phyloP scores from a whole-genome alignment of 2,797 vertebrate genomes.

The Protonibea diacanthus region DNA sequence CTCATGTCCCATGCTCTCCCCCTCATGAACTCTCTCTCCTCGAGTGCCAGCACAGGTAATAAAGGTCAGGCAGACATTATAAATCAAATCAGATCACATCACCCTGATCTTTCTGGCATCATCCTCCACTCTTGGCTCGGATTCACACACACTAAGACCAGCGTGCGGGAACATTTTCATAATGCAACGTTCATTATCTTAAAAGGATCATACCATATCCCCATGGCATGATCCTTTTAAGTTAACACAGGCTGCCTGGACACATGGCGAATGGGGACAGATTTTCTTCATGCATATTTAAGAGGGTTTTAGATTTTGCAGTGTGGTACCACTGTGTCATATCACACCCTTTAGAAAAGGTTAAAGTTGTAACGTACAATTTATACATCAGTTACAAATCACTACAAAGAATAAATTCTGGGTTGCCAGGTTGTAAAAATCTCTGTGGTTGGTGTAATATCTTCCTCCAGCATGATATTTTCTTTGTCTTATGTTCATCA shows the following conservation, averaged over 20 bases:
- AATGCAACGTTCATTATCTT: slow-evolving; percentile 66
- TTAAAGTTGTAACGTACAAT: slow-evolving; percentile 20
- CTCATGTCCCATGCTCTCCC: slow-evolving; percentile 12
- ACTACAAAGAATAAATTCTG: slow-evolving; percentile 14
- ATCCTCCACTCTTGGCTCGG: slow-evolving; percentile 53
- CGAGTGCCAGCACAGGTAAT: slow-evolving; percentile 72
- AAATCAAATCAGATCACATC: slow-evolving; percentile 81
- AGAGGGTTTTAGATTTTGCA: slow-evolving; percentile 15
- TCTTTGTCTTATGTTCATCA: neutral
- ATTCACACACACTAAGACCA: slow-evolving; percentile 49
- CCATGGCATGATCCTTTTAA: too few species aligned
- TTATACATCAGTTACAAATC: slow-evolving; percentile 14
- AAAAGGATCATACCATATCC: slow-evolving; percentile 54
- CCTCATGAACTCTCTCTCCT: slow-evolving; percentile 48
- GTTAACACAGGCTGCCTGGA: slow-evolving; percentile 17
- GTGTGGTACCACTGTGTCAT: neutral
- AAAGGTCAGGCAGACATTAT: slow-evolving; percentile 82
- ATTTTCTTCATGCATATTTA: neutral
- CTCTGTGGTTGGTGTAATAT: neutral
- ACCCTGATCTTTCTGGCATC: slow-evolving; percentile 69
- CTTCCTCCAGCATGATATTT: neutral
- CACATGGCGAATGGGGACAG: slow-evolving; percentile 1
- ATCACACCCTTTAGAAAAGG: slow-evolving; percentile 13
- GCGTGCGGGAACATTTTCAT: slow-evolving; percentile 53
- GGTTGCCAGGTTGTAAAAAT: slow-evolving; percentile 9